Evolutionary conservation across 2,888 invertebrate genomes (phyloP).

Genomic region (Merodon equestris): DNA sequence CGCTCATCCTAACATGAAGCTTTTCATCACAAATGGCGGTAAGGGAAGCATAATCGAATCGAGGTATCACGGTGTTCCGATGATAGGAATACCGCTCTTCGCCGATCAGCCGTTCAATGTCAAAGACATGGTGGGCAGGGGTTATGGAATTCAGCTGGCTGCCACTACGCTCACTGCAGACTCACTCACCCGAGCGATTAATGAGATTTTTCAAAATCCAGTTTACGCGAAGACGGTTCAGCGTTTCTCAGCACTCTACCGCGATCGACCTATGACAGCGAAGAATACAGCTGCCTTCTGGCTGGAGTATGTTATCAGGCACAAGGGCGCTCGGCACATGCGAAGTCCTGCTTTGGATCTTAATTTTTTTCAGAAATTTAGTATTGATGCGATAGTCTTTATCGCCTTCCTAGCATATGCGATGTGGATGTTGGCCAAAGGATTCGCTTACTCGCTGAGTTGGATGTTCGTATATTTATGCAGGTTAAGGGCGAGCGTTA

Average conservation of each 20-base stretch:
- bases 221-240: constrained; percentile 73
- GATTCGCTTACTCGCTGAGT: too few species aligned
- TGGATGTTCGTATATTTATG: too few species aligned
- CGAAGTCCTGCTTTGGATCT: too few species aligned
- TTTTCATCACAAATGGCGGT: constrained; percentile 85
- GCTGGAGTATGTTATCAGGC: constrained; percentile 82
- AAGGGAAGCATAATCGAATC: constrained; percentile 79
- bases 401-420: too few species aligned
- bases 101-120: constrained; percentile 75
- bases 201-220: constrained; percentile 71
- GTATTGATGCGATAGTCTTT: too few species aligned
- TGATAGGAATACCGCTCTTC: constrained; percentile 37
- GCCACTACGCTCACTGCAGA: constrained; percentile 69
- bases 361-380: too few species aligned
- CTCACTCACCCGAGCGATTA: constrained; percentile 58
- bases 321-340: constrained; percentile 80
- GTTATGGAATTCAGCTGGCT: constrained; percentile 70
- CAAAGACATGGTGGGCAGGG: constrained; percentile 70
- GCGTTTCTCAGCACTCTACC: constrained; percentile 80
- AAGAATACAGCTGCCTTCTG: constrained; percentile 81
- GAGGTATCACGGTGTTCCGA: constrained; percentile 48
- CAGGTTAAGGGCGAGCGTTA: too few species aligned
- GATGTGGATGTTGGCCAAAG: too few species aligned
- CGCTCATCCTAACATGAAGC: constrained; percentile 81
- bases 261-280: constrained; percentile 80